Base-by-base conservation (phyloP, 2,797 vertebrate species). In the Sylvia borin region DNA sequence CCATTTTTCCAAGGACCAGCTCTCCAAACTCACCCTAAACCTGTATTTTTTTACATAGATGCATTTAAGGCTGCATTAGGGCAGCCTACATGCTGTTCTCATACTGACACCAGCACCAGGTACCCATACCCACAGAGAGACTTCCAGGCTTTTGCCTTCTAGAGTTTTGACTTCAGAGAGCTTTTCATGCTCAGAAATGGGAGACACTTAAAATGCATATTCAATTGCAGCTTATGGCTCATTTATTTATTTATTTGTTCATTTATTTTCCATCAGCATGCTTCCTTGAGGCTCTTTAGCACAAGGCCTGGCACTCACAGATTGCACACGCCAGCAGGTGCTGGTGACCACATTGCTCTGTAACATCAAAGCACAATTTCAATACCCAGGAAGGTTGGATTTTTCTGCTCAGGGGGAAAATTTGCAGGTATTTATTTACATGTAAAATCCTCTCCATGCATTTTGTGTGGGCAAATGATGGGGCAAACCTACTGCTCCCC, bases 261-360 rank as follows among this genome's bases (percentile, higher is more conserved):
- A 26, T 24, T 50, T 78, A 8, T 67, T 77, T 88, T 22, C 27
- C 42, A 60, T 60, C 51, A 72, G 14, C 16, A 27, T 54, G 24
- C 43, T 75, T 85, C 68, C 87, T 51, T 29, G 40, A 60, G 84
- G 65, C 53, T 87, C 32, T 67, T 45, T 10, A 73, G 64, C 60
- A 79, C 65, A 25, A 74, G 60, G 60, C n/a, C 45, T 38, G 70
- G 55, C 84, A 47, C 80, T 64, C 58, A 36, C 34, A 70, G 55
- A 73, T 40, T 83, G 53, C 80, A 75, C 79, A n/a, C 5, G 64
- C 47, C 43, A 36, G 16, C 65, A 79, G 34, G 48, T 64, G 70
- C 34, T 36, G 57, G 34, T 43, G 72, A 68, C 58, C 75, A 47
- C 73, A 65, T 36, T 0, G 0, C 60, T 60, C 48, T 2, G 0